Base-by-base conservation (phyloP, 64 coral and sea anemone genomes). In the Stichodactyla mertensii region DNA sequence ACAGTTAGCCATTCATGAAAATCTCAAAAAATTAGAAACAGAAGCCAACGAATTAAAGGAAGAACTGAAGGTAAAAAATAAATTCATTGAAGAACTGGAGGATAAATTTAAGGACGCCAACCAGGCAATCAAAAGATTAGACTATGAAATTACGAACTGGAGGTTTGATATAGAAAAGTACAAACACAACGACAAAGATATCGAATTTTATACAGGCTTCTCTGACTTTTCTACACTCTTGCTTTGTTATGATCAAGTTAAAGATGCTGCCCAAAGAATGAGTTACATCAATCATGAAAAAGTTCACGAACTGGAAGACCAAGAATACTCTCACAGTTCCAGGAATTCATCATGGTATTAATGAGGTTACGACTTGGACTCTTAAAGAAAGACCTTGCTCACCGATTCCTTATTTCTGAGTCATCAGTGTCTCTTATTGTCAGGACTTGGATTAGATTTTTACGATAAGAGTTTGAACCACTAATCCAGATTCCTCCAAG, bases 371-470 rank as follows among this genome's bases (percentile, higher is more conserved):
- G 82, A 52, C 80, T 89, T 70, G 88, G 88, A 14, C 80, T 85
- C 8, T 89, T 89, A 84, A 81, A 89, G 55, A 89, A 57, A 77
- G 88, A 89, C 56, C 52, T 85, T 45, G 80, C 64, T 23, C 61
- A 84, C 54, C 62, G 88, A 52, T 77, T 90, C 77, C 28, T 20
- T 77, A 78, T 90, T 52, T 77, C 82, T n/a, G 64, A 64, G 52
- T 85, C 82, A 55, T 56, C 52, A 15, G 69, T 90, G 6, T 90
- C 52, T 19, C 28, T 62, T 14, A 85, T 90, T 51, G 54, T 91
- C 77, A 55, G 54, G 28, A 62, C 87, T 71, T 84, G 87, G 87
- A n/a, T 93, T 60, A 71, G 69, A 52, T 92, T 92, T 88, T 51
- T 92, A 20, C 26, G 80, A 10, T 31, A 23, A 71, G 90, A 92